A percentile compares a stretch with the other conserved stretches of the same genome.
Evolutionary conservation across 2,797 vertebrate genomes (phyloP).

Genomic region (Staurois parvus): DNA sequence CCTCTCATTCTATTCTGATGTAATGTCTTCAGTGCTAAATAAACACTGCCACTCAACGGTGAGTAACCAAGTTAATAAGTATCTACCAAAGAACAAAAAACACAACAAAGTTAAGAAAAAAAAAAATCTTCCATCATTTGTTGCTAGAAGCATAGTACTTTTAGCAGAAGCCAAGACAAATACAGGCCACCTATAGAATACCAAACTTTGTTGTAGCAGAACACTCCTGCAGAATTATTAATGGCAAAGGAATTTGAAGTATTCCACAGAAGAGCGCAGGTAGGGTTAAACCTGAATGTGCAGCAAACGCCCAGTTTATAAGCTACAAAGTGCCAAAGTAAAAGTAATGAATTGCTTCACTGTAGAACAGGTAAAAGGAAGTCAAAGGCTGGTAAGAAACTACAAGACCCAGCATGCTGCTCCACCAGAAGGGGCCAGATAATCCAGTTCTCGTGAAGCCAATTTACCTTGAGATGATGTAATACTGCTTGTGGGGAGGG

Average conservation of each 20-base stretch:
- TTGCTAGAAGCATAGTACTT: neutral
- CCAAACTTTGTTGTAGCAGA: neutral
- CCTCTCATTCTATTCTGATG: no score
- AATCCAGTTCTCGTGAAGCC: neutral
- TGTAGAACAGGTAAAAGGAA: neutral
- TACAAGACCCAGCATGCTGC: neutral
- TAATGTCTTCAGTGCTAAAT: no score
- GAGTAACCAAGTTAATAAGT: no score
- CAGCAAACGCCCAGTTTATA: neutral
- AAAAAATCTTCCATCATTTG: no score
- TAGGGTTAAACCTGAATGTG: neutral
- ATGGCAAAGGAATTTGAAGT: slow-evolving; percentile 19
- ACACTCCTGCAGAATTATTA: slow-evolving; percentile 10
- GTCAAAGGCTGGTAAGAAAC: neutral
- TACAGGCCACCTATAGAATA: neutral
- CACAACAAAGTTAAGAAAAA: no score
- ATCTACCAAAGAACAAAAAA: neutral
- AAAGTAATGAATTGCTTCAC: neutral
- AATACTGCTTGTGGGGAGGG: neutral
- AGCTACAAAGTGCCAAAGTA: neutral
- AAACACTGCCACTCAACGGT: no score
- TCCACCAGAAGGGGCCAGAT: no score
- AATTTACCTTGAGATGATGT: neutral
- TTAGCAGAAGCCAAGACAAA: neutral
- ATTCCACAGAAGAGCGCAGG: slow-evolving; percentile 5